Conservation (phyloP, 2,797 vertebrate genomes). For the Xenentodon cancila region DNA sequence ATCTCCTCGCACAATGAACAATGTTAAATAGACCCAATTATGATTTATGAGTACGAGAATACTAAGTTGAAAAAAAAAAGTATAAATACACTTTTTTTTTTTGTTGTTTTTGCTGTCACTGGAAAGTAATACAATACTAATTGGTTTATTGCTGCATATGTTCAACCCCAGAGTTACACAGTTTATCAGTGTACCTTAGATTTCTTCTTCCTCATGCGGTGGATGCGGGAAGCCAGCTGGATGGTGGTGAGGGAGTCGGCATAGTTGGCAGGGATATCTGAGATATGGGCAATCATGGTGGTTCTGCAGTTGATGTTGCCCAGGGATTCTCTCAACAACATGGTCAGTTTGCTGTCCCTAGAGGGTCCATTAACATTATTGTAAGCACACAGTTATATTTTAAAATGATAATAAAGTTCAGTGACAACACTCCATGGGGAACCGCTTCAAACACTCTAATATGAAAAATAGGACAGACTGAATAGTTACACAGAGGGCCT, state of each 20-base stretch:
- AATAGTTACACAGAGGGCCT: slow-evolving; percentile 29
- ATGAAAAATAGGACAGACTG: slow-evolving; percentile 30
- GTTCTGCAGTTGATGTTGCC: slow-evolving; percentile 94
- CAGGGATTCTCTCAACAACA: slow-evolving; percentile 95
- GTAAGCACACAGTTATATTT: slow-evolving; percentile 48
- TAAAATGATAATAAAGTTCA: slow-evolving; percentile 16
- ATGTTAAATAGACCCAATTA: not conserved
- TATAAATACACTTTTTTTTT: no score
- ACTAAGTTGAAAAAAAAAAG: slow-evolving; percentile 14
- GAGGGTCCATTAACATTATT: slow-evolving; percentile 42
- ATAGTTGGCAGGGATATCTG: slow-evolving; percentile 89
- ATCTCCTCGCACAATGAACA: slow-evolving; percentile 7
- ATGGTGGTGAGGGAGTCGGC: slow-evolving; percentile 94
- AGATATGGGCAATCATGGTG: slow-evolving; percentile 98
- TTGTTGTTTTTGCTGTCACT: no score
- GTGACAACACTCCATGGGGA: slow-evolving; percentile 13
- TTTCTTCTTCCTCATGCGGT: slow-evolving; percentile 97
- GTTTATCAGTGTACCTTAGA: slow-evolving; percentile 85
- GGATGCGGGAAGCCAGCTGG: slow-evolving; percentile 97
- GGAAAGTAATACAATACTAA: not conserved
- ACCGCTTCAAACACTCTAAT: slow-evolving; percentile 18
- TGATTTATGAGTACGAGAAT: slow-evolving; percentile 22
- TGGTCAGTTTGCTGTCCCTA: slow-evolving; percentile 98
- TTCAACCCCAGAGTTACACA: slow-evolving; percentile 4
- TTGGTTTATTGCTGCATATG: slow-evolving; percentile 18